Evolutionary conservation across 37 sponge, comb jelly and placozoan genomes (phyloP).

Genomic region (Aphrocallistes beatrix): DNA sequence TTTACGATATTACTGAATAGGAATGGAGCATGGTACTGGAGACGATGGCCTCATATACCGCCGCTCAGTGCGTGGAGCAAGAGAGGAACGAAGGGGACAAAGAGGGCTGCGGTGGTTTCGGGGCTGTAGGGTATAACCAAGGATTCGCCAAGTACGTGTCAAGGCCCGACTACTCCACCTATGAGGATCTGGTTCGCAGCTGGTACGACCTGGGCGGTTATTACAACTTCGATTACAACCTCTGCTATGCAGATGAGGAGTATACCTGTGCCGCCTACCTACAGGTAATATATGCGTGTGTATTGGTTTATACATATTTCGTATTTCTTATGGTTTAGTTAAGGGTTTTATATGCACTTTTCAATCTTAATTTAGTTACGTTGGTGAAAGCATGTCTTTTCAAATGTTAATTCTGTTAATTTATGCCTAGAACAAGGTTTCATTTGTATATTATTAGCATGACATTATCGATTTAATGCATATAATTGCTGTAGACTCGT

Average conservation of each 20-base stretch:
- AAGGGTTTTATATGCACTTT: no score
- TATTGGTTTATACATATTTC: no score
- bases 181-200: background rate
- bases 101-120: background rate
- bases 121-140: slow-evolving; percentile 7
- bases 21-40: slow-evolving; percentile 1
- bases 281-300: no score
- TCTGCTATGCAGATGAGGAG: slow-evolving; percentile 6
- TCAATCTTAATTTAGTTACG: no score
- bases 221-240: background rate
- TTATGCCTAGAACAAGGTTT: no score
- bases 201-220: background rate
- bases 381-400: no score
- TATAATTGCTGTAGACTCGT: no score
- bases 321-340: no score
- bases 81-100: background rate
- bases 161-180: background rate
- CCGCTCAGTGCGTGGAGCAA: background rate
- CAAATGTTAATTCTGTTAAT: no score
- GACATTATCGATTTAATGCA: no score
- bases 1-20: no score
- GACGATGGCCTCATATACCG: background rate
- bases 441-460: no score
- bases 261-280: background rate
- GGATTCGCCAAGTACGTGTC: slow-evolving; percentile 6